Conservation (phyloP, 2,113 vertebrate genomes). For the Halcyon malimbica region DNA sequence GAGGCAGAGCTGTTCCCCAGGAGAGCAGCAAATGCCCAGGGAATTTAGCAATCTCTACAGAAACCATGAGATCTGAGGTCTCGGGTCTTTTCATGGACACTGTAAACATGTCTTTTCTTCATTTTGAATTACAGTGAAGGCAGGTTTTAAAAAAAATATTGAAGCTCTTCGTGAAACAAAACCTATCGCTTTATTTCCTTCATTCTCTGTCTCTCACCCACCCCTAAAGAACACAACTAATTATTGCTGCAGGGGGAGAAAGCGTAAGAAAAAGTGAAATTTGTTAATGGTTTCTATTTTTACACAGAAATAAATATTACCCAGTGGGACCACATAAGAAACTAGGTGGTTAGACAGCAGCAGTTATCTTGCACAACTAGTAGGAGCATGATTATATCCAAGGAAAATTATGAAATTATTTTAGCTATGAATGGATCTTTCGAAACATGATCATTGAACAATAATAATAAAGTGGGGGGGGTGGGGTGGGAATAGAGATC, state of each 20-base stretch:
- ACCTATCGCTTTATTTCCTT: background rate
- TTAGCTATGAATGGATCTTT: background rate
- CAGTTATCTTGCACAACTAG: background rate
- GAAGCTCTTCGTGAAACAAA: background rate
- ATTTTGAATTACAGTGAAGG: background rate
- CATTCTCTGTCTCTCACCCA: background rate
- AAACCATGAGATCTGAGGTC: background rate
- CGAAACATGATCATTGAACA: background rate
- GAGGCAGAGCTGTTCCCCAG: background rate
- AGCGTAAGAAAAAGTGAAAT: background rate
- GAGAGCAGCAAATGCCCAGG: background rate
- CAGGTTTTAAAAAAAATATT: background rate
- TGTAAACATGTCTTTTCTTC: background rate
- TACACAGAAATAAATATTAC: background rate
- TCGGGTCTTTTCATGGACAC: background rate
- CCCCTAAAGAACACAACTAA: background rate
- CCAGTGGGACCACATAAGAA: background rate
- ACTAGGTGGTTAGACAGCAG: background rate
- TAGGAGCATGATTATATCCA: background rate
- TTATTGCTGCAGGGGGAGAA: conserved; percentile 23
- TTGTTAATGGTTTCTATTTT: conserved; percentile 47
- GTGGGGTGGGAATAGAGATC: background rate
- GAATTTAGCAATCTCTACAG: background rate
- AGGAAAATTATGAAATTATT: background rate
- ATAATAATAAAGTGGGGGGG: background rate